A percentile compares a stretch with the other conserved stretches of the same genome.
Evolutionary conservation across 2,888 invertebrate species (phyloP).

Genomic region (Frankliniella fusca): DNA sequence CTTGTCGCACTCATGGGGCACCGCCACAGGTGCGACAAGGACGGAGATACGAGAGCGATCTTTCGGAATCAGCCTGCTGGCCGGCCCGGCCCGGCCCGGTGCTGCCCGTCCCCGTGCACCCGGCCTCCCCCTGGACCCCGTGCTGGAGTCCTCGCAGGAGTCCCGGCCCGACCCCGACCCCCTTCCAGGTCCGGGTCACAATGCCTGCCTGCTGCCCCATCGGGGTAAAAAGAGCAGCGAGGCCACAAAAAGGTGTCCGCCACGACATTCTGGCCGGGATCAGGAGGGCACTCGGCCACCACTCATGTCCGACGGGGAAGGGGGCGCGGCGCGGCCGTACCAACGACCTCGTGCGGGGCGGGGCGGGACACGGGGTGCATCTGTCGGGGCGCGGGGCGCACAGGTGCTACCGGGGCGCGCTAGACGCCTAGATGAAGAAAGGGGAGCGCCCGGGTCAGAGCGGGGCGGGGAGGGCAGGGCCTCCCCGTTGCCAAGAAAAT

Average conservation of each 20-base stretch:
- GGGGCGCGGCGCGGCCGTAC: not conserved
- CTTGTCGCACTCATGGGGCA: too few species aligned
- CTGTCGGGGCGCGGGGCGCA: not conserved
- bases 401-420: not conserved
- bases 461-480: not conserved
- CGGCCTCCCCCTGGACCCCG: not conserved
- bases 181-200: not conserved
- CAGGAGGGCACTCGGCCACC: not conserved
- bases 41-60: too few species aligned
- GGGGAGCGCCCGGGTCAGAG: not conserved
- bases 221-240: not conserved
- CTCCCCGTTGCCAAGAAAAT: slow-evolving; percentile 15
- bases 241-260: not conserved
- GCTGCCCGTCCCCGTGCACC: too few species aligned
- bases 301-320: not conserved
- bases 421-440: not conserved
- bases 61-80: too few species aligned
- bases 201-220: not conserved
- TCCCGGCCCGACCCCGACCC: not conserved
- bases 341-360: not conserved
- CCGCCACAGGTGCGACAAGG: too few species aligned
- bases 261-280: not conserved
- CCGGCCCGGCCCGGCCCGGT: not conserved
- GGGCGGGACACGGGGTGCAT: not conserved
- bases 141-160: not conserved